phyloP scores from a whole-genome alignment of 2,113 vertebrate genomes.

The Xiphias gladius region DNA sequence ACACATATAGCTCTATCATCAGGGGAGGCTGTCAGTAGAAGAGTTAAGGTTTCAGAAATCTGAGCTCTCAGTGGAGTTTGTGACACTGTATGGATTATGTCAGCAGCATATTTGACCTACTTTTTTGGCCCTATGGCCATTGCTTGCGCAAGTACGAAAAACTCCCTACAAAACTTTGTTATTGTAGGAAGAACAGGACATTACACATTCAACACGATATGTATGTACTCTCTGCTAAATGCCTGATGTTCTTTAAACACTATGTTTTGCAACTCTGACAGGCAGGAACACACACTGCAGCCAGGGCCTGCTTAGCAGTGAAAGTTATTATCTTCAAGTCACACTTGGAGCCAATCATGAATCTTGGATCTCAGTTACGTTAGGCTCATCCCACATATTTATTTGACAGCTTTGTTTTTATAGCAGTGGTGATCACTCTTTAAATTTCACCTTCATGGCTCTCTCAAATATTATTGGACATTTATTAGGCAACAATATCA shows the following conservation, averaged over 20 bases:
- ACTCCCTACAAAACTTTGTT: background rate
- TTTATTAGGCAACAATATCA: slow-evolving; percentile 39
- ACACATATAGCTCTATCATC: slow-evolving; percentile 47
- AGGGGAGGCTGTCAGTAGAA: slow-evolving; percentile 20
- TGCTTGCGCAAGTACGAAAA: slow-evolving; percentile 15
- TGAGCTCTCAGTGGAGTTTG: slow-evolving; percentile 38
- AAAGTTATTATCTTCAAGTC: background rate
- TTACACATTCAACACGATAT: background rate
- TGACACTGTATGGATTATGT: slow-evolving; percentile 52
- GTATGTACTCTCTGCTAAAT: background rate
- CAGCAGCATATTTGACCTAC: slow-evolving; percentile 61
- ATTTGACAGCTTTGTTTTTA: slow-evolving; percentile 55
- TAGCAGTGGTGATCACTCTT: slow-evolving; percentile 27
- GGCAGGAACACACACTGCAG: background rate
- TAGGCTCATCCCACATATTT: slow-evolving; percentile 22
- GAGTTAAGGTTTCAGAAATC: slow-evolving; percentile 58
- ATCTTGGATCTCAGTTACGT: slow-evolving; percentile 3
- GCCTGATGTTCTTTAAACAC: background rate
- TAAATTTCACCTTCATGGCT: slow-evolving; percentile 38
- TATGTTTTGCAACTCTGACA: background rate
- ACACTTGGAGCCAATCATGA: slow-evolving; percentile 8
- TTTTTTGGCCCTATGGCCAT: slow-evolving; percentile 36
- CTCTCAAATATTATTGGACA: slow-evolving; percentile 23
- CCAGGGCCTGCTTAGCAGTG: no score
- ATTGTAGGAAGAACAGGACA: background rate